Conservation (phyloP, 2,113 vertebrate species). For the Rhagologus leucostigma region DNA sequence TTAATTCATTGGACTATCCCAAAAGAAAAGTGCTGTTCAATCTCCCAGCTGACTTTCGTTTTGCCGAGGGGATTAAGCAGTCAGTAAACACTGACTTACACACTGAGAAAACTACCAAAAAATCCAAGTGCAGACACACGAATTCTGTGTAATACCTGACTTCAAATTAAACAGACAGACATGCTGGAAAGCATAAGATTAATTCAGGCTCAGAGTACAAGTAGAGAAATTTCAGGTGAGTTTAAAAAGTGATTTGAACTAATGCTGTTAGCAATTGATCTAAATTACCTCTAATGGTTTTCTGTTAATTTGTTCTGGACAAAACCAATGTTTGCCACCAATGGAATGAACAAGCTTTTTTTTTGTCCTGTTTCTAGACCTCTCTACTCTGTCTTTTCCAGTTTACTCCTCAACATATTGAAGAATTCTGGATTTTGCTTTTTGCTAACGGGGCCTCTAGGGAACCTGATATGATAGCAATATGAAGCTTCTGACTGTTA, state of each 20-base stretch:
- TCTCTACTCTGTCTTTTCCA: background rate
- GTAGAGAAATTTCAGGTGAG: background rate
- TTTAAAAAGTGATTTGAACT: background rate
- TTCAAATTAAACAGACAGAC: background rate
- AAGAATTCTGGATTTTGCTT: background rate
- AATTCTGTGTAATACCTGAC: background rate
- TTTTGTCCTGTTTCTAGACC: background rate
- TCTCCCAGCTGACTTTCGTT: background rate
- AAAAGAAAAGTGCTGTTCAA: background rate
- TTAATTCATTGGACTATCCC: background rate
- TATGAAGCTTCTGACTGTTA: background rate
- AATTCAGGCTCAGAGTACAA: background rate
- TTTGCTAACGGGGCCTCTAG: background rate
- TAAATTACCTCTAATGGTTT: slow-evolving; percentile 20
- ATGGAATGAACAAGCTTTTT: background rate
- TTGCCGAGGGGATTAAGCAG: background rate
- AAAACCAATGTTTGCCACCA: background rate
- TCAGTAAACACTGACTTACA: background rate
- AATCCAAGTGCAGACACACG: background rate
- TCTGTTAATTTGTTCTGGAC: background rate
- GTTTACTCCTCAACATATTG: background rate
- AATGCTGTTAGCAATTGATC: background rate
- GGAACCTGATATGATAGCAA: background rate
- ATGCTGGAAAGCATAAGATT: background rate
- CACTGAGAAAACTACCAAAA: background rate